A percentile compares a stretch with the other conserved stretches of the same genome.
Evolutionary conservation across 2,113 vertebrate genomes (phyloP).

Genomic region (Guaruba guarouba): DNA sequence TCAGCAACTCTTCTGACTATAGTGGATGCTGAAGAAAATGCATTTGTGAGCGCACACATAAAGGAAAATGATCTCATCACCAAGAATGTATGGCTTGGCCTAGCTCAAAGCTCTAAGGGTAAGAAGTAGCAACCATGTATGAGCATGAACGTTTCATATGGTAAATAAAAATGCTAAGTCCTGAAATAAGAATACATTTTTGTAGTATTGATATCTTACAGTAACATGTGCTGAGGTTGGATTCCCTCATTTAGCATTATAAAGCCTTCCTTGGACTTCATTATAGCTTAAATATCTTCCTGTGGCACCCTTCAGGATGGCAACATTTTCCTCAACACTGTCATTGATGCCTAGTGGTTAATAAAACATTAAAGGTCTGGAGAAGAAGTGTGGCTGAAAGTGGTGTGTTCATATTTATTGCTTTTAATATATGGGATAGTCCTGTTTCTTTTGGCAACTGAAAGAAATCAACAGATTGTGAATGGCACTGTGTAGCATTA

Average conservation of each 20-base stretch:
- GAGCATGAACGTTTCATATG: background rate
- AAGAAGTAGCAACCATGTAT: slow-evolving; percentile 4
- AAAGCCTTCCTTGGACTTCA: background rate
- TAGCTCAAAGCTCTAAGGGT: slow-evolving; percentile 74
- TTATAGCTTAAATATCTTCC: background rate
- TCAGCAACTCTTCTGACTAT: slow-evolving; percentile 84
- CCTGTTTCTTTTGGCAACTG: background rate
- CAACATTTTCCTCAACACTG: background rate
- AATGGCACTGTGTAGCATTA: background rate
- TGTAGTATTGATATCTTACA: background rate
- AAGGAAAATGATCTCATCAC: slow-evolving; percentile 83
- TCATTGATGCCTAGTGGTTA: background rate
- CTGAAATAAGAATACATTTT: background rate
- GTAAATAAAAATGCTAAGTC: background rate
- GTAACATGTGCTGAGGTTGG: background rate
- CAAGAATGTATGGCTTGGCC: slow-evolving; percentile 85
- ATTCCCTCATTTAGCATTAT: background rate
- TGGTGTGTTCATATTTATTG: background rate
- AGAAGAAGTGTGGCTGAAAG: background rate
- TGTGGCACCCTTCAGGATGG: background rate
- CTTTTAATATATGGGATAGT: background rate
- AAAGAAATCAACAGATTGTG: background rate
- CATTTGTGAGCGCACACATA: slow-evolving; percentile 83
- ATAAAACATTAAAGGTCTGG: background rate
- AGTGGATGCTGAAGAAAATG: slow-evolving; percentile 85